Conservation (phyloP, 2,113 vertebrate genomes). For the Eulacestoma nigropectus region DNA sequence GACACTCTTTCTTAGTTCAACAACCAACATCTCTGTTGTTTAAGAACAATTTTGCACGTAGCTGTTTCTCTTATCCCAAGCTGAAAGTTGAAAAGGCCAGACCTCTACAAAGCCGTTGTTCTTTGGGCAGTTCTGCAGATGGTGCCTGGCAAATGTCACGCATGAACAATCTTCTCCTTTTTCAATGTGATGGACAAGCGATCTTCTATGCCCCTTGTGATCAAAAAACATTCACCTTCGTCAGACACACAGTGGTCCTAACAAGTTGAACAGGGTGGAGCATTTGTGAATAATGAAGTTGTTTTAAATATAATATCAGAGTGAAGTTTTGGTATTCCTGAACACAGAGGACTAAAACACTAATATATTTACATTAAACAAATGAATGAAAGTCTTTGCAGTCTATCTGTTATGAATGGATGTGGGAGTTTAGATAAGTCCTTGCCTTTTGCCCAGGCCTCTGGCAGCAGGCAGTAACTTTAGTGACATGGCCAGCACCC, state of each 20-base stretch:
- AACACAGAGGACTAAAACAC: background rate
- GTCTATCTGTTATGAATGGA: too few relatives aligned
- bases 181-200: background rate
- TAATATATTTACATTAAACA: background rate
- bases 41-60: background rate
- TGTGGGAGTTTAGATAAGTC: too few relatives aligned
- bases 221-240: background rate
- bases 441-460: too few relatives aligned
- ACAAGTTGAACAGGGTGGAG: background rate
- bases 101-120: background rate
- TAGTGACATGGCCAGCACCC: too few relatives aligned
- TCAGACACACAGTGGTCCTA: background rate
- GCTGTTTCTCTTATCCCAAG: background rate
- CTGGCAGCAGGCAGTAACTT: too few relatives aligned
- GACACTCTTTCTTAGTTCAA: background rate
- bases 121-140: background rate
- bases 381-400: background rate
- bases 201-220: background rate
- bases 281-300: background rate
- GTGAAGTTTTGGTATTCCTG: background rate
- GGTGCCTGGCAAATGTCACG: accelerated
- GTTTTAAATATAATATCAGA: background rate
- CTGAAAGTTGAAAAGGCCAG: background rate
- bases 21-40: background rate
- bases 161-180: accelerated